Base-by-base conservation (phyloP, 2,797 vertebrate genomes). In the Morelia viridis region DNA sequence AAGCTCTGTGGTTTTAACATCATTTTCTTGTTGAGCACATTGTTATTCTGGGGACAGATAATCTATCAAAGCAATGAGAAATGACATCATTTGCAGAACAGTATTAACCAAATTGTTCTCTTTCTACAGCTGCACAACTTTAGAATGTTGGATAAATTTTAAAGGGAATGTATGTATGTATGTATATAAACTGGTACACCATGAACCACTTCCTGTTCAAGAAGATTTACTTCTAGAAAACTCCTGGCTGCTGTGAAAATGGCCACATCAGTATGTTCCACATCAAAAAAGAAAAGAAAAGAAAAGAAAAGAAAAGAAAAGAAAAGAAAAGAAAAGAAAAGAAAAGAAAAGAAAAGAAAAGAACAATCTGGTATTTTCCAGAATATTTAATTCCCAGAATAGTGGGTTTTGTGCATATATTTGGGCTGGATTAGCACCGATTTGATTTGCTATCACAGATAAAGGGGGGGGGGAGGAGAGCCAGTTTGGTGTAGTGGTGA, bases 21-120 rank as follows among this genome's bases (percentile, higher is more conserved):
- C 90, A 94, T 93, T 94, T 92, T 93, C 94, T 96, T 97, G 71
- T 71, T 93, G 68, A 83, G 93, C 64, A 28, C n/a, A 53, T 68
- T 92, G 26, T 0, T 2, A 85, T 94, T 95, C 83, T 90, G 94
- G 76, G 92, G 28, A 92, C 80, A 93, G 56, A 90, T 83, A 1
- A 91, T 19, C 96, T 97, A 94, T 80, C 92, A 31, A 94, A 6
- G 93, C 19, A 24, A 31, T 1, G 88, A 91, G 92, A 94, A 4
- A 83, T 88, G 60, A 19, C 62, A 26, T 96, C 91, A 91, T 41
- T 64, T 93, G 76, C 22, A 80, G 26, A 80, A 15, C 53, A 17
- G 64, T 88, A 61, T 19, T 22, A 57, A 35, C 9, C 71, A 24
- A 68, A 65, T 0, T 0, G 4, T n/a, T 41, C 35, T 17, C 46